A percentile compares a stretch with the other conserved stretches of the same genome.
These are phyloP conservation scores for Rugalucina vietnamica DNA, from an alignment of 2,888 invertebrate species.

Conservation along the genomic window DNA sequence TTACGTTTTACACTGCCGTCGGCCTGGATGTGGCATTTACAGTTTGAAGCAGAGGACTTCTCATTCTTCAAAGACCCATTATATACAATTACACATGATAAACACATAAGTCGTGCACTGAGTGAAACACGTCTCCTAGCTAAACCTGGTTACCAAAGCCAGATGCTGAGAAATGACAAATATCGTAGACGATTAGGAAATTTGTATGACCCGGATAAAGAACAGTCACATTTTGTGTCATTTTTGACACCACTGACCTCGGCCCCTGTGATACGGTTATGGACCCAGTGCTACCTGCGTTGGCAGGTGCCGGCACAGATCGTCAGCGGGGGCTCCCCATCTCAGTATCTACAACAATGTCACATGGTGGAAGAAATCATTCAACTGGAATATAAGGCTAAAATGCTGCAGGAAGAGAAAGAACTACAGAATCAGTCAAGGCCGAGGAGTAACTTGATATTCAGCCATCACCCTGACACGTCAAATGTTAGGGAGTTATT, in stretches of 20 bases:
- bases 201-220: conserved; percentile 34
- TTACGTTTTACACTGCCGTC: conserved; percentile 67
- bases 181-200: conserved; percentile 4
- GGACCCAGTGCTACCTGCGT: conserved; percentile 95
- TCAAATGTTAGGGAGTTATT: conserved; percentile 67
- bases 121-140: conserved; percentile 39
- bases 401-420: conserved; percentile 58
- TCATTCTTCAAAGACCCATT: conserved; percentile 94
- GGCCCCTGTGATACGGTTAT: conserved; percentile 86
- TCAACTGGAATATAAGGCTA: conserved; percentile 77
- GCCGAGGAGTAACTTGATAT: conserved; percentile 75
- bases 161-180: conserved; percentile 42
- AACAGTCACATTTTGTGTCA: conserved; percentile 34
- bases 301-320: conserved; percentile 94
- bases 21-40: conserved; percentile 96
- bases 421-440: conserved; percentile 47
- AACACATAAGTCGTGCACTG: conserved; percentile 50
- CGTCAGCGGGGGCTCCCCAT: conserved; percentile 87
- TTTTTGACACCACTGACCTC: conserved; percentile 65
- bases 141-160: conserved; percentile 34
- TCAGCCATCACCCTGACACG: conserved; percentile 65
- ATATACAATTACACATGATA: conserved; percentile 82
- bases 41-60: conserved; percentile 92
- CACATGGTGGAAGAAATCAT: conserved; percentile 83
- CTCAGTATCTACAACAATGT: conserved; percentile 83